A percentile compares a stretch with the other conserved stretches of the same genome.
phyloP scores from a whole-genome alignment of 2,888 invertebrate species.

The Hypomecis atomaria region DNA sequence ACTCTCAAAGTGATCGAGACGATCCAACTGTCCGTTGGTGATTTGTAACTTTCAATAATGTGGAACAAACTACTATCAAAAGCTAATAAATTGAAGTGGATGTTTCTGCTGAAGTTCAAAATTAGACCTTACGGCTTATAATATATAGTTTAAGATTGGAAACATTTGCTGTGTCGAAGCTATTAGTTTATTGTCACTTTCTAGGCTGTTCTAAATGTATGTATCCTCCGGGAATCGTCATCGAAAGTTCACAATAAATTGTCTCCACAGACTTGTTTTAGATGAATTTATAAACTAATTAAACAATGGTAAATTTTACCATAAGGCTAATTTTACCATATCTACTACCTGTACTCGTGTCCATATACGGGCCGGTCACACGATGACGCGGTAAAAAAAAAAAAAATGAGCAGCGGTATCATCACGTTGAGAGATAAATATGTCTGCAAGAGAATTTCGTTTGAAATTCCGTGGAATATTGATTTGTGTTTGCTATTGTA shows the following conservation, averaged over 20 bases:
- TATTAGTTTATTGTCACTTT: constrained; percentile 33
- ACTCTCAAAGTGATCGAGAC: constrained; percentile 29
- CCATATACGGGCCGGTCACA: constrained; percentile 4
- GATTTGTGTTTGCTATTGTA: neutral
- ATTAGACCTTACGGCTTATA: constrained; percentile 32
- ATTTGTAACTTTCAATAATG: constrained; percentile 28
- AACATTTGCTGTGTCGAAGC: constrained; percentile 33
- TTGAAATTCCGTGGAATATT: neutral
- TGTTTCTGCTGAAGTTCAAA: constrained; percentile 33
- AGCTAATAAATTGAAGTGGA: constrained; percentile 20
- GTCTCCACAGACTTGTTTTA: constrained; percentile 26
- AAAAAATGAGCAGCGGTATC: neutral
- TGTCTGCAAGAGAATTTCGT: no score
- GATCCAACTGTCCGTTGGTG: constrained; percentile 35
- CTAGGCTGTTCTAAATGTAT: constrained; percentile 31
- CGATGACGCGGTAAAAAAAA: neutral
- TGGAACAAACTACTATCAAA: constrained; percentile 14
- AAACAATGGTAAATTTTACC: constrained; percentile 1
- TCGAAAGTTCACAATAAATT: constrained; percentile 26
- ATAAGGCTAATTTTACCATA: constrained; percentile 7
- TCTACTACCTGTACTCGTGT: constrained; percentile 18
- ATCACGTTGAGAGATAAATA: no score
- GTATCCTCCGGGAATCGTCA: constrained; percentile 19
- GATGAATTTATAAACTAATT: constrained; percentile 21
- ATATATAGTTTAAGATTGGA: constrained; percentile 35